Conservation (phyloP, 2,797 vertebrate species). For the Mormyrops boulengeri region DNA sequence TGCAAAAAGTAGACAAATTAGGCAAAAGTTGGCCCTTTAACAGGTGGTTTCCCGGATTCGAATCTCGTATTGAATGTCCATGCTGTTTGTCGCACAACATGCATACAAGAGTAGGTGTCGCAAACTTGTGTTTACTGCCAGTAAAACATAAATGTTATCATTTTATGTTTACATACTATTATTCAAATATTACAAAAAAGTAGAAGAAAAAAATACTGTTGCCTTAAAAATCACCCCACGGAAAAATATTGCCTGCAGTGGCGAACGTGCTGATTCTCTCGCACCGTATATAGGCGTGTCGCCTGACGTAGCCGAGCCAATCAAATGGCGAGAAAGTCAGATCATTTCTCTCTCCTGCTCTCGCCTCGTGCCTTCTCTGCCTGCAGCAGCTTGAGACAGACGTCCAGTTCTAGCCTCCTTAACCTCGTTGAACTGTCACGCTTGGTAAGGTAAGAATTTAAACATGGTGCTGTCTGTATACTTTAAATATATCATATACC, state of each 20-base stretch:
- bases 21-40: background rate
- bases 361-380: constrained; percentile 3
- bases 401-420: background rate
- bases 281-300: constrained; percentile 12
- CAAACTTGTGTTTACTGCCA: background rate
- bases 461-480: background rate
- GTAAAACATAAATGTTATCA: background rate
- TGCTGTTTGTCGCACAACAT: background rate
- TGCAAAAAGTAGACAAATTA: background rate
- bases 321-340: background rate
- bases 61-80: background rate
- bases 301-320: background rate
- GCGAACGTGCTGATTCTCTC: constrained; percentile 5
- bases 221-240: background rate
- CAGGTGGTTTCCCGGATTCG: background rate
- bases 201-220: background rate
- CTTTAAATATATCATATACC: background rate
- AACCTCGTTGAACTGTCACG: background rate
- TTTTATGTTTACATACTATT: background rate
- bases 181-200: background rate
- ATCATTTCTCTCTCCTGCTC: background rate
- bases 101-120: background rate
- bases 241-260: background rate
- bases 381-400: background rate
- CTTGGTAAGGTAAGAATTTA: background rate